phyloP scores from a whole-genome alignment of 2,888 invertebrate genomes.

The Abscondita cerata region DNA sequence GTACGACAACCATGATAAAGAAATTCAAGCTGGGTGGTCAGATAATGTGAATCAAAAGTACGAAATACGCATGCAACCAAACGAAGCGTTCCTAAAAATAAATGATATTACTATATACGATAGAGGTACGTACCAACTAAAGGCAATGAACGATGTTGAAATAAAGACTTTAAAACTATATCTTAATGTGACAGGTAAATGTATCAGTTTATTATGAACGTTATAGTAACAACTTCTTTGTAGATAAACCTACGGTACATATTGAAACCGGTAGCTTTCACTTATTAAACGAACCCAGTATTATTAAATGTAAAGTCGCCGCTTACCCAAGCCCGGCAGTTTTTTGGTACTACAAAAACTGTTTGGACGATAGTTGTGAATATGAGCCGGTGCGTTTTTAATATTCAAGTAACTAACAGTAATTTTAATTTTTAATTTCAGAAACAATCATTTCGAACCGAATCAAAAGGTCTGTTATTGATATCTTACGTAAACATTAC shows the following conservation, averaged over 20 bases:
- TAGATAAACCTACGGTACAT: constrained; percentile 61
- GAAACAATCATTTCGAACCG: constrained; percentile 1
- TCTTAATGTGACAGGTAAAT: constrained; percentile 62
- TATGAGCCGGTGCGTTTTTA: constrained; percentile 45
- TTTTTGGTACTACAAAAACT: constrained; percentile 63
- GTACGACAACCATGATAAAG: constrained; percentile 57
- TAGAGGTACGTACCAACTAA: constrained; percentile 66
- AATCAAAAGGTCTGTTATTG: constrained; percentile 37
- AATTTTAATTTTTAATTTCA: not conserved
- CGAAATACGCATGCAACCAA: constrained; percentile 19
- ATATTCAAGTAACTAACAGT: not conserved
- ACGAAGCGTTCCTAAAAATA: constrained; percentile 59
- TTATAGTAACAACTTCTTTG: too few relatives aligned
- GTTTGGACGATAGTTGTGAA: constrained; percentile 53
- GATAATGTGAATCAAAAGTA: constrained; percentile 39
- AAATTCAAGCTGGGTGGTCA: constrained; percentile 44
- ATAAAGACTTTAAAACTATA: constrained; percentile 59
- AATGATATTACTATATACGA: constrained; percentile 61
- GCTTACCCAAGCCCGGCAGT: constrained; percentile 66
- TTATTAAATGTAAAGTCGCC: constrained; percentile 61
- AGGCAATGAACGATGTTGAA: constrained; percentile 60
- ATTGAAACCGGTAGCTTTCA: constrained; percentile 57
- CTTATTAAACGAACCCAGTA: constrained; percentile 55
- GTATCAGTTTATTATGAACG: not conserved
- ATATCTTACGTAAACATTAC: constrained; percentile 55